A percentile compares a stretch with the other conserved stretches of the same genome.
These are phyloP conservation scores for Zosterops pallidus DNA, from an alignment of 2,113 vertebrate genomes.

Conservation along the genomic window DNA sequence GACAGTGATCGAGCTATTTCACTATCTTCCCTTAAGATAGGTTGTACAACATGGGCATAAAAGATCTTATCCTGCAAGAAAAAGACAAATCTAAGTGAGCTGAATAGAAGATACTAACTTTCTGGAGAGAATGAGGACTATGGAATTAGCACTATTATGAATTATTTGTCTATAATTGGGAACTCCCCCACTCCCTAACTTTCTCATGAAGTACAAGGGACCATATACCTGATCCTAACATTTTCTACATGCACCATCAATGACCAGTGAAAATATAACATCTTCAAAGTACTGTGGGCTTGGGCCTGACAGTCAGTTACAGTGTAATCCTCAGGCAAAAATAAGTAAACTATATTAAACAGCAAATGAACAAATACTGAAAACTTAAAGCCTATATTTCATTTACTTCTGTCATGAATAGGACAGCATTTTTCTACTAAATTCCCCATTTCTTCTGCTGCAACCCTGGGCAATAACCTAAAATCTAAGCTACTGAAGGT, in stretches of 20 bases:
- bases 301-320: neutral
- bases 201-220: neutral
- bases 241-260: neutral
- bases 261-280: neutral
- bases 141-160: neutral
- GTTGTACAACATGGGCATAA: conserved; percentile 30
- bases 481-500: neutral
- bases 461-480: neutral
- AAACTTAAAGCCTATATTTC: neutral
- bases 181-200: neutral
- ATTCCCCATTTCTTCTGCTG: neutral
- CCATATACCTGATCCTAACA: fast-evolving
- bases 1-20: conserved; percentile 61
- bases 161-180: neutral
- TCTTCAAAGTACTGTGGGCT: neutral
- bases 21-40: conserved; percentile 55
- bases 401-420: neutral
- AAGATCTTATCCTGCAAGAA: conserved; percentile 72
- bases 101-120: neutral
- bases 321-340: neutral
- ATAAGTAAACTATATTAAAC: neutral
- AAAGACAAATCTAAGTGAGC: neutral
- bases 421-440: neutral
- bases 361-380: neutral
- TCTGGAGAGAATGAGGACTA: neutral